Evolutionary conservation across 2,113 vertebrate species (phyloP).

Genomic region (Phycodurus eques): DNA sequence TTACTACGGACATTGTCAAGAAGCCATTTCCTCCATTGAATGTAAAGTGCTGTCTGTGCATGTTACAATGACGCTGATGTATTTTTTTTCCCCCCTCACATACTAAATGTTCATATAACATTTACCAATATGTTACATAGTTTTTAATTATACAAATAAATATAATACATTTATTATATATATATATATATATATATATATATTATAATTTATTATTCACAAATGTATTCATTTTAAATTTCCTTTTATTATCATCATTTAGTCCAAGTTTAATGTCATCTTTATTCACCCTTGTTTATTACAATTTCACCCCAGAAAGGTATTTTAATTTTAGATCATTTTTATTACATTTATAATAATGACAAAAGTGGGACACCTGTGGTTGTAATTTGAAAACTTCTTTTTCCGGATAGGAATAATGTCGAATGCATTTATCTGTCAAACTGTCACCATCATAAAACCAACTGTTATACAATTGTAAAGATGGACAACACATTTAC

Average conservation of each 20-base stretch:
- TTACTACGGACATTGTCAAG: slow-evolving; percentile 22
- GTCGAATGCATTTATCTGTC: neutral
- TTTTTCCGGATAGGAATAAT: neutral
- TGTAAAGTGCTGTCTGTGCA: slow-evolving; percentile 30
- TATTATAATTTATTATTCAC: neutral
- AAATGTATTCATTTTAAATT: neutral
- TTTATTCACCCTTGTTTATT: too few relatives aligned
- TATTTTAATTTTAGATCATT: neutral
- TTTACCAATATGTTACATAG: neutral
- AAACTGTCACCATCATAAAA: too few relatives aligned
- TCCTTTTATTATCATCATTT: neutral
- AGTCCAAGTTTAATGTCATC: neutral
- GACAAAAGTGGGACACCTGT: neutral
- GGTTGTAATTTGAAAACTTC: neutral
- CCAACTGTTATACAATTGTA: neutral
- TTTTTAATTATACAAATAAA: neutral
- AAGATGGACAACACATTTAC: neutral
- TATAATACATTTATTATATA: neutral
- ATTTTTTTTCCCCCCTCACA: neutral
- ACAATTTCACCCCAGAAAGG: too few relatives aligned
- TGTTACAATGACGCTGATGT: neutral
- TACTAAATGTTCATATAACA: neutral
- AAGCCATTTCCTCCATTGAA: slow-evolving; percentile 30
- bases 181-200: neutral
- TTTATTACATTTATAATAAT: neutral